These are phyloP conservation scores for Albula glossodonta DNA, from an alignment of 2,113 vertebrate species.

Conservation along the genomic window DNA sequence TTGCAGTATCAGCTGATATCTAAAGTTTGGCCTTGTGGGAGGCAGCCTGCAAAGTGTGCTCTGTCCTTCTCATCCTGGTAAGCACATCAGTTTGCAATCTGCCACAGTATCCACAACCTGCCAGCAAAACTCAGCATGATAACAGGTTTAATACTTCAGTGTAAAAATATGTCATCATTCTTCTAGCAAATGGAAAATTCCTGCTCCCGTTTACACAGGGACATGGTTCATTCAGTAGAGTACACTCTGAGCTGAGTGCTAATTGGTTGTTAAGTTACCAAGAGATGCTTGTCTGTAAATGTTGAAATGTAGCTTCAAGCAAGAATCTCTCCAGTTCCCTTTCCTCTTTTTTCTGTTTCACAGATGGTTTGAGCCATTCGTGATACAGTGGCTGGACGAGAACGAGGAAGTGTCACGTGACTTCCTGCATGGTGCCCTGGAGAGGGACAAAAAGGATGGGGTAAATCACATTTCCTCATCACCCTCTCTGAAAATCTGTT, in stretches of 20 bases:
- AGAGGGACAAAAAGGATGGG: conserved; percentile 95
- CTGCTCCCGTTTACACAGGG: neutral
- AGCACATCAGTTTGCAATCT: neutral
- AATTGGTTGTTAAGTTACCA: neutral
- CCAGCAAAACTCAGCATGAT: neutral
- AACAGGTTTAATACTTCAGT: neutral
- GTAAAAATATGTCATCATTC: neutral
- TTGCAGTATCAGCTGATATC: neutral
- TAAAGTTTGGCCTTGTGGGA: neutral
- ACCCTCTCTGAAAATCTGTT: neutral
- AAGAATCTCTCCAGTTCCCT: neutral
- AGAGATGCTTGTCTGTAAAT: neutral
- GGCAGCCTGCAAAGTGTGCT: neutral
- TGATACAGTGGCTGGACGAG: conserved; percentile 97
- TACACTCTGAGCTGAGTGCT: neutral
- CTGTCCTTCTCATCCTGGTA: neutral
- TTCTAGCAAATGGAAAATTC: neutral
- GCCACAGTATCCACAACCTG: neutral
- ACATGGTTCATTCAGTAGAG: neutral
- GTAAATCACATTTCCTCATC: conserved; percentile 59
- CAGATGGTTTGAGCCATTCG: conserved; percentile 97
- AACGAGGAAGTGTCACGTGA: conserved; percentile 96
- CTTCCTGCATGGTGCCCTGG: conserved; percentile 90
- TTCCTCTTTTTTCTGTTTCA: conserved; percentile 3
- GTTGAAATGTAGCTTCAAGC: neutral